These are phyloP conservation scores for Beroe forskalii DNA, from an alignment of 37 sponge, comb jelly and placozoan genomes.

Conservation along the genomic window DNA sequence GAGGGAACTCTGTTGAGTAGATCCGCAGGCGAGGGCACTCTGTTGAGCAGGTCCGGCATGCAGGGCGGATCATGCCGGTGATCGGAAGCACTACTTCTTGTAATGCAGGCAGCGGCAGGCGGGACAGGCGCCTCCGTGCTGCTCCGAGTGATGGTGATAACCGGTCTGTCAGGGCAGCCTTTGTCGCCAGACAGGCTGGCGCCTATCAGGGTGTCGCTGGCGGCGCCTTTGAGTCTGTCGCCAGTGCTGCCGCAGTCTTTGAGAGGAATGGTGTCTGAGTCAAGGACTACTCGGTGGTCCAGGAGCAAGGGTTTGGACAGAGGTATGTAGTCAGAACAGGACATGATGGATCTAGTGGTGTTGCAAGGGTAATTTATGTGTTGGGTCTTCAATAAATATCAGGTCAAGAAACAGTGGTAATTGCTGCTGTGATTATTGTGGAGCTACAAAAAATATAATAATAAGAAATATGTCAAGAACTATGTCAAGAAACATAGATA, in stretches of 20 bases:
- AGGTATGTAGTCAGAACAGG: slow-evolving; percentile 56
- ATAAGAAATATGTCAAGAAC: too few relatives aligned
- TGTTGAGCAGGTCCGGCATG: background rate
- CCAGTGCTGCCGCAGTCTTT: background rate
- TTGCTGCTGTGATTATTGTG: too few relatives aligned
- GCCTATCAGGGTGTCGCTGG: too few relatives aligned
- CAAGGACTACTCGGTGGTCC: background rate
- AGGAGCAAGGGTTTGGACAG: slow-evolving; percentile 11
- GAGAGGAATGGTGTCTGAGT: background rate
- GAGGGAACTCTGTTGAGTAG: too few relatives aligned
- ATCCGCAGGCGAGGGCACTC: too few relatives aligned
- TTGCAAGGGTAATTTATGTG: too few relatives aligned
- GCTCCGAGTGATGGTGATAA: background rate
- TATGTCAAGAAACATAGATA: too few relatives aligned
- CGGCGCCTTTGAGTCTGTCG: background rate
- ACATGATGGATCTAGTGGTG: slow-evolving; percentile 17
- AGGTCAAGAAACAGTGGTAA: too few relatives aligned
- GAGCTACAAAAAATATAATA: too few relatives aligned
- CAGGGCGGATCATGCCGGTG: slow-evolving; percentile 30
- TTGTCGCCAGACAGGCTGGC: too few relatives aligned
- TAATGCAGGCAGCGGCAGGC: background rate
- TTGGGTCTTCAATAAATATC: too few relatives aligned
- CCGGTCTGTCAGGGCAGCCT: too few relatives aligned
- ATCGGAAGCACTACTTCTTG: background rate
- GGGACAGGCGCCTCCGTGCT: background rate